These are phyloP conservation scores for Netelia inedita DNA, from an alignment of 2,888 invertebrate genomes.

Conservation along the genomic window DNA sequence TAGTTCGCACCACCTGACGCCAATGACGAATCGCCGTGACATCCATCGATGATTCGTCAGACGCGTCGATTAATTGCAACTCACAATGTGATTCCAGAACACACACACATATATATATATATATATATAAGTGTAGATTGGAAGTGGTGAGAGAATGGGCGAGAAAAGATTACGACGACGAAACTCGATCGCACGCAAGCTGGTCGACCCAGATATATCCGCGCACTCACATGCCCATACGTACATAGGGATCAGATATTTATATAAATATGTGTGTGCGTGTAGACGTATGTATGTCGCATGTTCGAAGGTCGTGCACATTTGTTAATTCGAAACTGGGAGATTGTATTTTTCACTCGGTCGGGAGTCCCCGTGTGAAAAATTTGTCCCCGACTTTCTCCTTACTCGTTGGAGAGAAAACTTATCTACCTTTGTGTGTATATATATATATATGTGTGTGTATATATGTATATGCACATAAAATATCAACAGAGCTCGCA, in stretches of 20 bases:
- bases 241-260: not conserved
- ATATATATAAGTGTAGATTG: slow-evolving; percentile 25
- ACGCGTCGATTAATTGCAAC: slow-evolving; percentile 51
- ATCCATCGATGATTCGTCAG: slow-evolving; percentile 52
- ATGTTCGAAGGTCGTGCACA: slow-evolving; percentile 54
- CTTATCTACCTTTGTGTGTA: not conserved
- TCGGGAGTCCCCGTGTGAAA: slow-evolving; percentile 44
- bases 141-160: slow-evolving; percentile 34
- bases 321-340: slow-evolving; percentile 56
- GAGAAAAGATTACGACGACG: slow-evolving; percentile 54
- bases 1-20: slow-evolving; percentile 23
- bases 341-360: slow-evolving; percentile 29
- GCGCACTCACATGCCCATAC: slow-evolving; percentile 22
- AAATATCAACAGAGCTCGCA: not conserved
- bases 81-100: slow-evolving; percentile 26
- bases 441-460: not conserved
- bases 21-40: slow-evolving; percentile 62
- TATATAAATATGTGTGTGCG: not conserved
- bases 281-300: slow-evolving; percentile 14
- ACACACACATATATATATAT: slow-evolving; percentile 9
- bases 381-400: slow-evolving; percentile 60
- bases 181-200: slow-evolving; percentile 62
- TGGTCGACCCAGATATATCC: slow-evolving; percentile 61
- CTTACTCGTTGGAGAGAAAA: slow-evolving; percentile 38
- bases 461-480: not conserved